These are phyloP conservation scores for Agriopis aurantiaria DNA, from an alignment of 2,888 invertebrate species.

Conservation along the genomic window DNA sequence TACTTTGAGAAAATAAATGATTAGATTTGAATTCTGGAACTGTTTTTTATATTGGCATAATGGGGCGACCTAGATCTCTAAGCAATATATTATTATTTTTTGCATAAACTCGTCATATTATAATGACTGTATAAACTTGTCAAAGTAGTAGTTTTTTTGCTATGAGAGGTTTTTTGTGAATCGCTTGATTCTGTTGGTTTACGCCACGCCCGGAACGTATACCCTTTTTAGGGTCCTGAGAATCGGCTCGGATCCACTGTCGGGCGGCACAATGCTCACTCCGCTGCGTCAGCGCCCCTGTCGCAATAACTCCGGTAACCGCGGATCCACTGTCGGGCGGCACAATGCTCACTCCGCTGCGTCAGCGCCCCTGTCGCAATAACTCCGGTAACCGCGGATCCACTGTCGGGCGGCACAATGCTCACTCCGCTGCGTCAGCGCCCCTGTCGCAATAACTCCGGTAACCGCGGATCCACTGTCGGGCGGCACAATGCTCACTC, in stretches of 20 bases:
- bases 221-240: constrained; percentile 78
- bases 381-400: constrained; percentile 55
- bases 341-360: constrained; percentile 49
- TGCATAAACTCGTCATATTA: no score
- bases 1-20: no score
- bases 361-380: constrained; percentile 47
- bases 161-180: not conserved
- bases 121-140: no score
- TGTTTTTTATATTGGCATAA: no score
- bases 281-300: constrained; percentile 51
- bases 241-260: constrained; percentile 66
- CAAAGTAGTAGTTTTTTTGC: no score
- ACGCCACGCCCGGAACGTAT: constrained; percentile 48
- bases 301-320: constrained; percentile 36
- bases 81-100: no score
- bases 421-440: constrained; percentile 51
- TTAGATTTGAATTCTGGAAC: no score
- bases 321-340: constrained; percentile 62
- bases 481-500: constrained; percentile 47
- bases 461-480: constrained; percentile 62
- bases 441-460: constrained; percentile 32
- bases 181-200: constrained; percentile 42
- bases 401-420: constrained; percentile 55
- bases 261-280: constrained; percentile 48
- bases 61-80: no score